phyloP scores from a whole-genome alignment of 1,140 invertebrate species.

The Pogonognathellus flavescens region DNA sequence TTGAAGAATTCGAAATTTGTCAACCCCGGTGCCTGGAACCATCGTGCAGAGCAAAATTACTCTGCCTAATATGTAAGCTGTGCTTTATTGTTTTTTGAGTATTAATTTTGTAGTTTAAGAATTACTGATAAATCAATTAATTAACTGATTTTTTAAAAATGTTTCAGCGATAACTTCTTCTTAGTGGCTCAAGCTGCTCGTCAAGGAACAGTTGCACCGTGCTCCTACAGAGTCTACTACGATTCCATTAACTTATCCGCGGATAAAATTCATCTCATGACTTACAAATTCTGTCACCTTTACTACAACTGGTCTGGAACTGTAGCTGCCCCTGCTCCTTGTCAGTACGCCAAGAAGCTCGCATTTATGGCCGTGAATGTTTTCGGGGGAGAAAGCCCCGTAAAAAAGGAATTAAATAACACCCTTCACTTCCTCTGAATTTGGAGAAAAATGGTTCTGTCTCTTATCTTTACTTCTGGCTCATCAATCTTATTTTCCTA shows the following conservation, averaged over 20 bases:
- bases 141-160: too few species aligned
- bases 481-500: not conserved
- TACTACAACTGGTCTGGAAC: conserved; percentile 77
- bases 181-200: conserved; percentile 74
- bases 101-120: too few species aligned
- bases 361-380: not conserved
- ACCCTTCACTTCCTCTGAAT: conserved; percentile 10
- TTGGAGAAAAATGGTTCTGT: not conserved
- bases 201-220: conserved; percentile 75
- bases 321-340: conserved; percentile 76
- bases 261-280: conserved; percentile 72
- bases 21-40: conserved; percentile 88
- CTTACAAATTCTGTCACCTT: conserved; percentile 75
- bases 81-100: too few species aligned
- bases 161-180: conserved; percentile 74
- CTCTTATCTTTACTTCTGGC: not conserved
- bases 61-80: conserved; percentile 76
- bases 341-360: conserved; percentile 69
- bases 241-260: conserved; percentile 70
- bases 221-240: conserved; percentile 74
- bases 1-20: conserved; percentile 68
- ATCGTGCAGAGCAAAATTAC: conserved; percentile 87
- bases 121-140: too few species aligned
- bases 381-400: not conserved
- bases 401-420: not conserved